Base-by-base conservation (phyloP, 2,113 vertebrate species). In the Chionodraco myersi region DNA sequence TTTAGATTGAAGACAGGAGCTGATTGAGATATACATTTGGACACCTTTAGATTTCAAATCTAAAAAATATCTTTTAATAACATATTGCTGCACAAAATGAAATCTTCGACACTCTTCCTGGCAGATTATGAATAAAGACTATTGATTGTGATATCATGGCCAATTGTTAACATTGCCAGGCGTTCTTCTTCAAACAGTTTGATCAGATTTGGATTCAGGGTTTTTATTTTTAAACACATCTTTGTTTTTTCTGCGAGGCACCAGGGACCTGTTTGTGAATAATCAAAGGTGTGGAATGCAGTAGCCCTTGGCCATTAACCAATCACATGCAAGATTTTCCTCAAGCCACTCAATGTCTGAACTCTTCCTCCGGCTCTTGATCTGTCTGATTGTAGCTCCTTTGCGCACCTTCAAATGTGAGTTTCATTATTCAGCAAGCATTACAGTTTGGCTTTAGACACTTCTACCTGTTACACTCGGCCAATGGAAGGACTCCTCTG, bases 401-500 rank as follows among this genome's bases (percentile, higher is more conserved):
- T 67, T 66, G 83, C 59, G 8, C 72, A 59, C 70, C 79, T 90
- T 86, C 60, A 84, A 75, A 88, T 86, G 48, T 67, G 44, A 71
- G 89, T 88, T 67, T 88, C 77, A 89, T 92, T 81, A 89, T 84
- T 91, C 57, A 87, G 47, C 68, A 67, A 1, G 74, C 64, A 75
- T 84, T 79, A 76, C 80, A 60, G 56, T 81, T 80, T 77, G 48
- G 78, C 56, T 30, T 72, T 14, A 76, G 77, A 80, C 65, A 74
- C 69, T 70, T 84, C 65, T 82, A 78, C 86, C 87, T 90, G 75
- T 84, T 88, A 83, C 64, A 84, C 67, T 56, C 26, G 0, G 84
- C 81, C 79, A 86, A 64, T 34, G 88, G 88, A 87, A 90, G 81
- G 82, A 90, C 83, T 90, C 89, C 74, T 82, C 84, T 86, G 60